Evolutionary conservation across 2,888 invertebrate genomes (phyloP).

Genomic region (Alloscopus bannaensis): DNA sequence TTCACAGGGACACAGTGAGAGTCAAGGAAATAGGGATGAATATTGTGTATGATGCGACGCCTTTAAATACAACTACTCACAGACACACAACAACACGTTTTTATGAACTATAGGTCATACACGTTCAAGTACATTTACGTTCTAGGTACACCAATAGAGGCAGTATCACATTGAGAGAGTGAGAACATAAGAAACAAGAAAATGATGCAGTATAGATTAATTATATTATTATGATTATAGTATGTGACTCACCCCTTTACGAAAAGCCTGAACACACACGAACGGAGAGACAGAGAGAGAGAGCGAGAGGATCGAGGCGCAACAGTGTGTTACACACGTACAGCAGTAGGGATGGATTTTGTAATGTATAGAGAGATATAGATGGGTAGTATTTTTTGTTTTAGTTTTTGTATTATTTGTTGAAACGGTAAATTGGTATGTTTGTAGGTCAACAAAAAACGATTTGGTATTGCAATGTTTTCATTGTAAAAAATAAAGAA

Average conservation of each 20-base stretch:
- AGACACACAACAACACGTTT: constrained; percentile 1
- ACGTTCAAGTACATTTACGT: not conserved
- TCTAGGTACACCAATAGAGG: not conserved
- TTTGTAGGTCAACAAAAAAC: no score
- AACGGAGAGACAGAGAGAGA: constrained; percentile 66
- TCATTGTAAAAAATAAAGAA: no score
- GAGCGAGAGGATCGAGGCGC: constrained; percentile 64
- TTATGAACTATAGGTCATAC: no score
- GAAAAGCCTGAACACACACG: constrained; percentile 73
- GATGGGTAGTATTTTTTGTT: constrained; percentile 33
- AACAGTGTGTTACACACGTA: constrained; percentile 68
- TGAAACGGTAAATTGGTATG: no score
- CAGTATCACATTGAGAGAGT: constrained; percentile 1
- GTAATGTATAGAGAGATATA: no score
- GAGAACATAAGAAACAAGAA: not conserved
- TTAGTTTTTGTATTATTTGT: not conserved
- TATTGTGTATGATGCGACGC: no score
- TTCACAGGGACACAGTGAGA: no score
- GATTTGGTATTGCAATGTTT: no score
- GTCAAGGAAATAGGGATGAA: no score
- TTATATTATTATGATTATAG: constrained; percentile 53
- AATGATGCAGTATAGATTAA: constrained; percentile 31
- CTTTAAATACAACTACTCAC: no score
- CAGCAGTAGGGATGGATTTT: constrained; percentile 70
- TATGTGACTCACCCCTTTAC: constrained; percentile 74